phyloP scores from a whole-genome alignment of 2,113 vertebrate genomes.

The Tricholaema leucomelas region DNA sequence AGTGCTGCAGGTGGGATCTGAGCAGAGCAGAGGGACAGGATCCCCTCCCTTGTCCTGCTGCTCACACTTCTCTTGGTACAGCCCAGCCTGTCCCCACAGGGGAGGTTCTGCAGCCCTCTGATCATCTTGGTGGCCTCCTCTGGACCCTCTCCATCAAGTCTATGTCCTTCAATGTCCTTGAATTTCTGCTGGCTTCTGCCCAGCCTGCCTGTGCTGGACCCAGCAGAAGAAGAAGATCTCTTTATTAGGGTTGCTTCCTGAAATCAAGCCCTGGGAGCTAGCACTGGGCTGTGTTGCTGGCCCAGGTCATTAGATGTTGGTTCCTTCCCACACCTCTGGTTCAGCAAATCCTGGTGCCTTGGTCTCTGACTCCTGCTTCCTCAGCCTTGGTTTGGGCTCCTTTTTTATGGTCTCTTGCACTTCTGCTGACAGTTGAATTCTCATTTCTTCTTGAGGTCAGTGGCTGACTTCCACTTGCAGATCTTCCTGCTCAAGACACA shows the following conservation, averaged over 20 bases:
- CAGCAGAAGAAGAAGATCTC: slow-evolving; percentile 8
- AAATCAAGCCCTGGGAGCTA: slow-evolving; percentile 38
- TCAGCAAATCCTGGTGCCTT: slow-evolving; percentile 24
- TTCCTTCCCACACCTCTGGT: slow-evolving; percentile 11
- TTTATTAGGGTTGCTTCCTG: slow-evolving; percentile 66
- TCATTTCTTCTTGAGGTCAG: slow-evolving; percentile 40
- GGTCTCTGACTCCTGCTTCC: background rate
- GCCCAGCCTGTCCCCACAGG: too few relatives aligned
- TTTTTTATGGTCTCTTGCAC: background rate
- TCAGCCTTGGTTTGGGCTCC: background rate
- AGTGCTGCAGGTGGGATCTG: too few relatives aligned
- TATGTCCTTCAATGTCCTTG: background rate
- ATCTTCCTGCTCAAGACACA: rapidly evolving
- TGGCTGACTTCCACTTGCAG: background rate
- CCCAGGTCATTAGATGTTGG: slow-evolving; percentile 23
- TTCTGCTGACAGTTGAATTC: slow-evolving; percentile 41
- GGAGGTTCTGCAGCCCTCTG: too few relatives aligned
- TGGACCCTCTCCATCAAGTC: too few relatives aligned
- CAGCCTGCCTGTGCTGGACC: rapidly evolving
- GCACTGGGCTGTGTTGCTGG: background rate
- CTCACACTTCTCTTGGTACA: too few relatives aligned
- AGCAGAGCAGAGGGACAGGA: too few relatives aligned
- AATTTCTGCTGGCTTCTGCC: background rate
- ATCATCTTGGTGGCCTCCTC: too few relatives aligned
- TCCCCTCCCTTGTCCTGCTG: too few relatives aligned